Evolutionary conservation across 2,888 invertebrate species (phyloP).

Genomic region (Eupithecia insigniata): DNA sequence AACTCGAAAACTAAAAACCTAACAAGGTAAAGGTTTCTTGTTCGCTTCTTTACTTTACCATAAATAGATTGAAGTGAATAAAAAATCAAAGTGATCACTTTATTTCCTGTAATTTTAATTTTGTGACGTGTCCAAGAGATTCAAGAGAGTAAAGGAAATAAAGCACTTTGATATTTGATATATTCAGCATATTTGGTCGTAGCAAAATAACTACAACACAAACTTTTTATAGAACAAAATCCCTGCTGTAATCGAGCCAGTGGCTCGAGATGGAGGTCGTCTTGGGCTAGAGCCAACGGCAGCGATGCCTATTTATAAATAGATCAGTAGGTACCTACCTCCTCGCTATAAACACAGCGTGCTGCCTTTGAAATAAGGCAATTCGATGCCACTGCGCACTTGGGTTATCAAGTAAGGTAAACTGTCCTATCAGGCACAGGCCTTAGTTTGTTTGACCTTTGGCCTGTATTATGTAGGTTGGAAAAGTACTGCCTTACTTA

Average conservation of each 20-base stretch:
- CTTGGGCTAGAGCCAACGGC: slow-evolving; percentile 17
- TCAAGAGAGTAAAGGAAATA: too few species aligned
- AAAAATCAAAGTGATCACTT: too few species aligned
- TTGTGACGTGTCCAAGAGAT: too few species aligned
- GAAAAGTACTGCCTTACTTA: slow-evolving; percentile 18
- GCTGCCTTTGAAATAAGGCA: slow-evolving; percentile 20
- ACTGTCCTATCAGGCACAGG: slow-evolving; percentile 20
- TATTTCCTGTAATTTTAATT: too few species aligned
- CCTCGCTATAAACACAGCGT: slow-evolving; percentile 14
- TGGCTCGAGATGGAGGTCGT: slow-evolving; percentile 14
- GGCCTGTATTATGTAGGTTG: slow-evolving; percentile 3
- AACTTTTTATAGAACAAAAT: slow-evolving; percentile 12
- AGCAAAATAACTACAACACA: background rate
- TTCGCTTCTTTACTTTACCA: too few species aligned
- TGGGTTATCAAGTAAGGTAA: slow-evolving; percentile 22
- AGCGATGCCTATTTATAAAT: slow-evolving; percentile 14
- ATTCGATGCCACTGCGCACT: slow-evolving; percentile 19
- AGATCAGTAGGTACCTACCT: slow-evolving; percentile 13
- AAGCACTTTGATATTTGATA: too few species aligned
- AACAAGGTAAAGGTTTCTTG: too few species aligned
- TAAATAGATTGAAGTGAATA: too few species aligned
- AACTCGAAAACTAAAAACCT: too few species aligned
- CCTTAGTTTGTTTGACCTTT: slow-evolving; percentile 22
- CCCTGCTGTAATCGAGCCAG: slow-evolving; percentile 14
- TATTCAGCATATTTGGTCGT: background rate